Evolutionary conservation across 2,888 invertebrate genomes (phyloP).

Genomic region (Drosophila testacea): DNA sequence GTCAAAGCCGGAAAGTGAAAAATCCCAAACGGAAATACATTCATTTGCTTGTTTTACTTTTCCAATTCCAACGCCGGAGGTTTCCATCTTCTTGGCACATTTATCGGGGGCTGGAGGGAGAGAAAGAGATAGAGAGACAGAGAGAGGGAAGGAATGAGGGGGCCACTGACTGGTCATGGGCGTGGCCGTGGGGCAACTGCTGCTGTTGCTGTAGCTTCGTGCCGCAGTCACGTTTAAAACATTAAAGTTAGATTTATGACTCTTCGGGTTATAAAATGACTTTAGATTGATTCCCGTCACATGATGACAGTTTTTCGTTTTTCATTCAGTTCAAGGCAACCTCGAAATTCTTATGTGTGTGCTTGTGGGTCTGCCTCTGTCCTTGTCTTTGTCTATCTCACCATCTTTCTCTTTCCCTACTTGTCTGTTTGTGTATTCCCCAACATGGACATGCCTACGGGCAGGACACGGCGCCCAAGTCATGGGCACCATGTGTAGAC

Average conservation of each 20-base stretch:
- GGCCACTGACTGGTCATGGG: constrained; percentile 38
- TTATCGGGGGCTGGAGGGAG: constrained; percentile 1
- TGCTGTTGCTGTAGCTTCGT: constrained; percentile 41
- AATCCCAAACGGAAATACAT: constrained; percentile 83
- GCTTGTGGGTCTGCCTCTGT: not conserved
- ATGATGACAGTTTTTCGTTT: constrained; percentile 81
- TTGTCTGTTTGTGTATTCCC: constrained; percentile 28
- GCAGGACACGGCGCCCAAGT: constrained; percentile 40
- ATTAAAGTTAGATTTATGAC: constrained; percentile 84
- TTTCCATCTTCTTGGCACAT: constrained; percentile 36
- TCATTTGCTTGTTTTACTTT: constrained; percentile 82
- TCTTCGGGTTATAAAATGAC: constrained; percentile 84
- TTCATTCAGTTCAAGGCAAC: constrained; percentile 59
- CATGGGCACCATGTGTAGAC: constrained; percentile 74
- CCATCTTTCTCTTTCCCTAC: not conserved
- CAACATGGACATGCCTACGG: constrained; percentile 46
- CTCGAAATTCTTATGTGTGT: not conserved
- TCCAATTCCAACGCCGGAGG: constrained; percentile 73
- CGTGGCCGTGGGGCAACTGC: constrained; percentile 27
- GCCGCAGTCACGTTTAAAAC: constrained; percentile 83
- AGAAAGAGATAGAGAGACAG: not conserved
- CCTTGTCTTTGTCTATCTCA: not conserved
- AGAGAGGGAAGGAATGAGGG: not conserved
- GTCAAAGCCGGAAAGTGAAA: constrained; percentile 79
- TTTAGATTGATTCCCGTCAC: constrained; percentile 84